Conservation (phyloP, 2,888 invertebrate genomes). For the Chymomyza procnemis region DNA sequence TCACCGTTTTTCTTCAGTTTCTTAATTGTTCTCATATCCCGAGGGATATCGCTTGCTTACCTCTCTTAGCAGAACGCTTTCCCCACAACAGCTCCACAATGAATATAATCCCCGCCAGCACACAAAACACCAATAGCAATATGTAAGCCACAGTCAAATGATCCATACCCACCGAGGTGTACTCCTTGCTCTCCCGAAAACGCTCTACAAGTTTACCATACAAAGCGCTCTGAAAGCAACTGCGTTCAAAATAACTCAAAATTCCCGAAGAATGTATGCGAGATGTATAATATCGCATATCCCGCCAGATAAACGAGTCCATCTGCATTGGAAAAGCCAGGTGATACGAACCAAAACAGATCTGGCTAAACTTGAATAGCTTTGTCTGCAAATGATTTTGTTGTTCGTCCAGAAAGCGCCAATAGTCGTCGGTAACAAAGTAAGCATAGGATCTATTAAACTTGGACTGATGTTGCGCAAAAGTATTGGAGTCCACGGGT, state of each 20-base stretch:
- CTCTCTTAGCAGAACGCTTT: background rate
- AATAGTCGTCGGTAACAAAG: constrained; percentile 66
- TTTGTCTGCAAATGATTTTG: constrained; percentile 59
- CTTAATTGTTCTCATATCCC: background rate
- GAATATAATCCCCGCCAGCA: constrained; percentile 34
- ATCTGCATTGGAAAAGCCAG: constrained; percentile 68
- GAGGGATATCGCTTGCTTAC: background rate
- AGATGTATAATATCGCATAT: constrained; percentile 63
- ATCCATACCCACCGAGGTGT: constrained; percentile 60
- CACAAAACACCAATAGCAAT: constrained; percentile 35
- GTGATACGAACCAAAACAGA: constrained; percentile 72
- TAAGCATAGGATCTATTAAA: constrained; percentile 67
- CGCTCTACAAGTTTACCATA: constrained; percentile 58
- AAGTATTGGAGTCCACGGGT: constrained; percentile 56
- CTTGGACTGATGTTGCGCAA: constrained; percentile 41
- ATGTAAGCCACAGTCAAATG: constrained; percentile 67
- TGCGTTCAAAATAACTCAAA: constrained; percentile 54
- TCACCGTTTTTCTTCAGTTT: too few species aligned
- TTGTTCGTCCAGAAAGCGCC: constrained; percentile 61
- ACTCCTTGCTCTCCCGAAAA: constrained; percentile 44
- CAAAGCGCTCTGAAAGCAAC: constrained; percentile 58
- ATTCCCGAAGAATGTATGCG: constrained; percentile 68
- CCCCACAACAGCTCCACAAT: constrained; percentile 30
- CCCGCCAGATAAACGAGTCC: constrained; percentile 69
- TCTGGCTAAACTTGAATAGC: constrained; percentile 64